Conservation (phyloP, 2,888 invertebrate species). For the Caenorhabditis macrosperma region DNA sequence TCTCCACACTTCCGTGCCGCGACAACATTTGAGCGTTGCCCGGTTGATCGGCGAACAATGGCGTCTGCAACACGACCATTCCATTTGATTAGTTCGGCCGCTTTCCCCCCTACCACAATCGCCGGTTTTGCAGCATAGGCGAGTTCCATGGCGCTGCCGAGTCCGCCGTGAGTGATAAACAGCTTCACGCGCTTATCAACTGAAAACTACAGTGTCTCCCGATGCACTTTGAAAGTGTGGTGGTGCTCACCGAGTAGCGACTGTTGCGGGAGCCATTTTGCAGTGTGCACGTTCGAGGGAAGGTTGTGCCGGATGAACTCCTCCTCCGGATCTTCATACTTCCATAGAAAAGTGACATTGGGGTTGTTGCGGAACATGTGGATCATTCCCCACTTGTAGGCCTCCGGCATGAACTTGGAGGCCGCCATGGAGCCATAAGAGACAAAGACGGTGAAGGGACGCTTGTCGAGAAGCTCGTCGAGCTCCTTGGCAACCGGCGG, state of each 20-base stretch:
- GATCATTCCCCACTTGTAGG: conserved; percentile 32
- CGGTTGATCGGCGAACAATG: conserved; percentile 50
- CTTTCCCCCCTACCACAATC: conserved; percentile 46
- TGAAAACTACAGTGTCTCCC: conserved; percentile 10
- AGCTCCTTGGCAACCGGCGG: background rate
- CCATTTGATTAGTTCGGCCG: background rate
- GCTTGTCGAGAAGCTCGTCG: background rate
- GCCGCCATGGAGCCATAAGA: conserved; percentile 55
- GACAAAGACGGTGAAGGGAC: conserved; percentile 33
- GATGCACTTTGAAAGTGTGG: too few relatives aligned
- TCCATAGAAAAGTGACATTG: conserved; percentile 55
- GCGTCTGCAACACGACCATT: conserved; percentile 8
- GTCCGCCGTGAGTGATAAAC: conserved; percentile 54
- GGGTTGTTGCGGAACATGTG: conserved; percentile 33
- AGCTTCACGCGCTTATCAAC: conserved; percentile 42
- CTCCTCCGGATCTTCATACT: conserved; percentile 41
- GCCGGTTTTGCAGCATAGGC: conserved; percentile 54
- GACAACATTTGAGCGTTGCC: conserved; percentile 47
- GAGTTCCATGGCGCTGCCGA: conserved; percentile 48
- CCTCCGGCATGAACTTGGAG: conserved; percentile 31
- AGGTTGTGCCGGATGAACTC: background rate
- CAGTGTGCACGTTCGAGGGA: conserved; percentile 35
- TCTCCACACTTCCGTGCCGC: conserved; percentile 34
- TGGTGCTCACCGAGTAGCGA: conserved; percentile 38
- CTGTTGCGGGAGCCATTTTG: conserved; percentile 51